These are phyloP conservation scores for Anhinga rufa DNA, from an alignment of 2,113 vertebrate species.

Conservation along the genomic window DNA sequence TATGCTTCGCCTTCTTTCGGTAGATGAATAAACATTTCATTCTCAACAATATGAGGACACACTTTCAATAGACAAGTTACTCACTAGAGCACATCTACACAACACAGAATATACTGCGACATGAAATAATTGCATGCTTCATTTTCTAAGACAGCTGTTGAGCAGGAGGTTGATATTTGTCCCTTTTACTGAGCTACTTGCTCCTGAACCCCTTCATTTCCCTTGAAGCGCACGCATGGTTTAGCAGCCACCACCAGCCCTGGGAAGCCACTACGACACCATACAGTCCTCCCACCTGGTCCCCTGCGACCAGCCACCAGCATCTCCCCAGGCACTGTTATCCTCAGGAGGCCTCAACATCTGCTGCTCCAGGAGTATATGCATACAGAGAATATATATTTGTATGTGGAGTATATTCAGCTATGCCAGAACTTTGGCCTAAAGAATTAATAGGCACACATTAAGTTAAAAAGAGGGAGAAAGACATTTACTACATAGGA, in stretches of 20 bases:
- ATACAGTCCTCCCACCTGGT: background rate
- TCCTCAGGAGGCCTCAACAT: background rate
- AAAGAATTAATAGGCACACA: background rate
- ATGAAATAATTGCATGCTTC: background rate
- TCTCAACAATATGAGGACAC: background rate
- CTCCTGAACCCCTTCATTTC: background rate
- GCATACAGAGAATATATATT: background rate
- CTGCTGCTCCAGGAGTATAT: background rate
- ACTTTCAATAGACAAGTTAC: background rate
- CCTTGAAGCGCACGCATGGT: background rate
- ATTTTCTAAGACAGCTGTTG: background rate
- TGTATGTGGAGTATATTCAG: no score
- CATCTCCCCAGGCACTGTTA: background rate
- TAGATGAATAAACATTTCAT: background rate
- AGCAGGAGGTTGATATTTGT: background rate
- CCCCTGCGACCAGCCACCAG: background rate
- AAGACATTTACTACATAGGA: background rate
- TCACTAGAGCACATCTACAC: background rate
- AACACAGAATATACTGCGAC: background rate
- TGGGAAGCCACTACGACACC: background rate
- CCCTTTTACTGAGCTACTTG: background rate
- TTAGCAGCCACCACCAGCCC: background rate
- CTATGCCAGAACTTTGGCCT: background rate
- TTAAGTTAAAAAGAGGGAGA: background rate
- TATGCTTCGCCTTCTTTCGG: background rate